Base-by-base conservation (phyloP, 2,797 vertebrate genomes). In the Dermochelys coriacea region DNA sequence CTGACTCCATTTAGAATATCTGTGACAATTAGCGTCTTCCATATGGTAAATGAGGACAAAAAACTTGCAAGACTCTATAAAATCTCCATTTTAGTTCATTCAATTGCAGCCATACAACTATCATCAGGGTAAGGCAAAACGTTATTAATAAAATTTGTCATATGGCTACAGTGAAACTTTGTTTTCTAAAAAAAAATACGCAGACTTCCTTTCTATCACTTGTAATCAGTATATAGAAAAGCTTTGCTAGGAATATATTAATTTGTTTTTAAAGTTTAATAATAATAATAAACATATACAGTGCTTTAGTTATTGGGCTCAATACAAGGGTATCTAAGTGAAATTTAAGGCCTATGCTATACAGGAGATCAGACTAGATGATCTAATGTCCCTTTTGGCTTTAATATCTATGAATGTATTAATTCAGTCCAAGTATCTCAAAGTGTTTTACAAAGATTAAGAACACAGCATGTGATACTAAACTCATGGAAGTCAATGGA, bases 231-330 rank as follows among this genome's bases (percentile, higher is more conserved):
- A 31, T 1, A 1, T 54, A 1, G 0, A 47, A 86, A 78, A 79
- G 75, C 55, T 91, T 68, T 88, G 54, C 80, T 91, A 74, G 84
- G 61, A 86, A 85, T 49, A 41, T 29, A 89, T 88, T 15, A 59
- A 84, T 84, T 55, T 1, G 9, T 74, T 94, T 96, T 93, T 93
- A 92, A 71, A 94, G 92, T 91, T 94, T 92, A 59, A 85, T 68
- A 55, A n/a, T 96, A 87, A 84, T 96, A 93, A 89, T 84, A 91
- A 93, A 96, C 84, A 93, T 95, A 95, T 90, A 85, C 88, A 5
- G 77, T 87, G 85, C 64, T 94, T 95, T 82, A 50, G 90, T 90
- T 87, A 80, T 25, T 80, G 94, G 93, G 77, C 88, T 49, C 57
- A 77, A 50, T 27, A 74, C 88, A 64, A 5, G 80, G 80, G 89